phyloP scores from a whole-genome alignment of 2,113 vertebrate species.

The Elgaria multicarinata region DNA sequence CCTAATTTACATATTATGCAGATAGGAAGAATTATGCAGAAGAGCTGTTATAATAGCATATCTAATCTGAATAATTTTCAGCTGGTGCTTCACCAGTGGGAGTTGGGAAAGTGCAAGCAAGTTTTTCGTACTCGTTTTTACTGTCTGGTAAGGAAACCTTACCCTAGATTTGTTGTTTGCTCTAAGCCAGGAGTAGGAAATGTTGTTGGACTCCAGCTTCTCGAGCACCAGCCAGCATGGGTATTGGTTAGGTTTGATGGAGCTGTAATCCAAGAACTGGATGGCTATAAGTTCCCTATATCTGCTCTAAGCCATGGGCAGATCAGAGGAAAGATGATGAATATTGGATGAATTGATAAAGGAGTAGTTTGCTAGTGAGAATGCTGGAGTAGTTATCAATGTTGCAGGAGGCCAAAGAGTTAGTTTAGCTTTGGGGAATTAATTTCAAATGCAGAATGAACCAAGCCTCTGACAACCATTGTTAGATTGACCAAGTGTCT shows the following conservation, averaged over 20 bases:
- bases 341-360: background rate
- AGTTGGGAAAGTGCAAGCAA: background rate
- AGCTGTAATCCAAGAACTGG: background rate
- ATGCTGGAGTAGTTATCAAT: background rate
- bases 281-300: background rate
- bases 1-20: constrained; percentile 8
- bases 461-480: background rate
- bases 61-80: background rate
- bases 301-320: background rate
- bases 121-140: background rate
- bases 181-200: background rate
- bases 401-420: background rate
- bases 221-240: background rate
- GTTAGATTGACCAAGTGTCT: background rate
- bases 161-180: background rate
- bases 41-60: background rate
- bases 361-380: background rate
- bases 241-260: background rate
- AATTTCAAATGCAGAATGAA: background rate
- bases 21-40: background rate
- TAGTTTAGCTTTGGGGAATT: background rate
- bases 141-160: background rate
- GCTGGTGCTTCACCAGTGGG: background rate
- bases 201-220: background rate
- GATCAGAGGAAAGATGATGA: background rate